Evolutionary conservation across 2,888 invertebrate genomes (phyloP), one percentile per base, ranked within the genome.

Genomic region (Papilio elwesi): DNA sequence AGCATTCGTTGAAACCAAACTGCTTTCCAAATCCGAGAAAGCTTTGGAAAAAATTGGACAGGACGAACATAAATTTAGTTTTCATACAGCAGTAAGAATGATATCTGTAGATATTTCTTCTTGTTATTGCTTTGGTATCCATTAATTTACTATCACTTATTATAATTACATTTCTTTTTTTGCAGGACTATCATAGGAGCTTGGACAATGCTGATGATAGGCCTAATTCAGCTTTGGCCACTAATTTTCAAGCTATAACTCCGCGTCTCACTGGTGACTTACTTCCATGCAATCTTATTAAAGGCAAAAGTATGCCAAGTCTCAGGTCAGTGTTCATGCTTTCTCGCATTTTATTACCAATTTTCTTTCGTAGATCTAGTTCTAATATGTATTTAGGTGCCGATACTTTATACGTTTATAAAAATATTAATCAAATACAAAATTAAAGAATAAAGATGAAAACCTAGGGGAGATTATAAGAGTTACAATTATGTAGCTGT

Each of bases 241-340:
- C 95, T 70, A 95, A 96, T 63, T 96, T 96, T 77, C 93, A 95
- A 3, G 94, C 95, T 0, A 86, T 95, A 68, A 94, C 94, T 13
- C 95, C 95, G 0, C 91, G 94, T 76, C 78, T 90, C 2, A 92
- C 94, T 47, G 92, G 93, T 26, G 94, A 95, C 79, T 84, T 93
- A 67, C 93, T 95, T 76, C 91, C 90, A 57, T 91, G 91, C 80
- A 97, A 97, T 89, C 94, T 98, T 68, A 96, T 97, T 75, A 98
- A 98, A 94, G 98, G 98, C 75, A 98, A 98, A 92, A 98, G 98
- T 94, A 98, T 99, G 98, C 98, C 98, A 5, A 98, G 98, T 85
- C 94, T 98, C 75, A 98, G 98, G 98, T 98, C 93, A 92, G 94
- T 81, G 69, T 67, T n/a, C 55, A 15, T n/a, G 51, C 8, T 9